Percentiles rank a stretch among this genome's conserved stretches.
Evolutionary conservation across 2,888 invertebrate genomes (phyloP).

Genomic region (Macrophya annulata): DNA sequence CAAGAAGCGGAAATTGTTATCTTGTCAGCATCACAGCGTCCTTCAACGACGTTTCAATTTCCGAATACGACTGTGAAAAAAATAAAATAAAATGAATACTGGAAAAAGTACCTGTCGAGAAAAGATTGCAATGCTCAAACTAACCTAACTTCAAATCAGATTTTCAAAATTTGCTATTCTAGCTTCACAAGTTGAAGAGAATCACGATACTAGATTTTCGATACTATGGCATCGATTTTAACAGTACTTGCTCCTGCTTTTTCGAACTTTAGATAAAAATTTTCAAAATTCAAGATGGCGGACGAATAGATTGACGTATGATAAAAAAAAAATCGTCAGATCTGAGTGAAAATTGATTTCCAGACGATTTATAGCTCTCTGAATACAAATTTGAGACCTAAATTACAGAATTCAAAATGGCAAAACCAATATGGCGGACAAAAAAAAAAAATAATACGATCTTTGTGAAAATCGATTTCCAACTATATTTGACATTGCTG

Average conservation of each 20-base stretch:
- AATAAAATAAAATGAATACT: background rate
- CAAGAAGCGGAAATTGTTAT: slow-evolving; percentile 41
- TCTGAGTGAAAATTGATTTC: background rate
- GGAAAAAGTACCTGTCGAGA: background rate
- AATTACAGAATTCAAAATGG: background rate
- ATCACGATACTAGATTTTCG: background rate
- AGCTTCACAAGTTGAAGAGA: background rate
- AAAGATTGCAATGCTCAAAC: background rate
- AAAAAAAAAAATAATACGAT: background rate
- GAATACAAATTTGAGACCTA: background rate
- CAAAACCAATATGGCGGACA: background rate
- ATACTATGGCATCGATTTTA: background rate
- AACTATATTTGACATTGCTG: background rate
- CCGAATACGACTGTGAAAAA: slow-evolving; percentile 6
- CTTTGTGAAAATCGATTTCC: background rate
- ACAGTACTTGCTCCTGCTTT: background rate
- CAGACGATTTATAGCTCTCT: background rate
- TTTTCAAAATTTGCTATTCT: background rate
- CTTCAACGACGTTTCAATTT: slow-evolving; percentile 35
- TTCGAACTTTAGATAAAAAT: background rate
- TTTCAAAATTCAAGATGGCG: background rate
- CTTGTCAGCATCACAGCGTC: slow-evolving; percentile 21
- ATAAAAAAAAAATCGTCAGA: background rate
- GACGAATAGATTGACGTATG: background rate
- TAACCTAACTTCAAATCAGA: background rate